A percentile compares a stretch with the other conserved stretches of the same genome.
Evolutionary conservation across 1,140 invertebrate genomes (phyloP).

Genomic region (Mycetomoellerius zeteki): DNA sequence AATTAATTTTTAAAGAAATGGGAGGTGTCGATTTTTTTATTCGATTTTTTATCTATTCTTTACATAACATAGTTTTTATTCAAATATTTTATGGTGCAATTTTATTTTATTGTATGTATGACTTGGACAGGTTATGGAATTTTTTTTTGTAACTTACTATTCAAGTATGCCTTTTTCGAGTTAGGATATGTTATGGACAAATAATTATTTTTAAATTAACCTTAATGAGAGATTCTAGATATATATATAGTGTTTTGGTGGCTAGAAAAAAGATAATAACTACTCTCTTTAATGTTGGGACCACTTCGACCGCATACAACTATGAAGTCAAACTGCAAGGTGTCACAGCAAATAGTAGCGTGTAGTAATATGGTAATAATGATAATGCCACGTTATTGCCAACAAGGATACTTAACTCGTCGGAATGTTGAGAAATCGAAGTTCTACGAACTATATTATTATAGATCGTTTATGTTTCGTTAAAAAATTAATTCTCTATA

Average conservation of each 20-base stretch:
- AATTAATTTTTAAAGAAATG: neutral
- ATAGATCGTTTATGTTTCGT: neutral
- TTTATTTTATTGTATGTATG: neutral
- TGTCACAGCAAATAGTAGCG: conserved; percentile 48
- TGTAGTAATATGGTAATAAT: conserved; percentile 60
- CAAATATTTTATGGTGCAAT: neutral
- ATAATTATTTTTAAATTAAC: conserved; percentile 64
- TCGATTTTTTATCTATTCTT: neutral
- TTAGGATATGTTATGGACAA: neutral
- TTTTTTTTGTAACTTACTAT: neutral
- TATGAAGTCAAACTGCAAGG: conserved; percentile 44
- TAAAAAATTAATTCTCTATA: conserved; percentile 35
- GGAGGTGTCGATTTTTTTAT: neutral
- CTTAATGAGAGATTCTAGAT: conserved; percentile 27
- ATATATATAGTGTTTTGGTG: conserved; percentile 1
- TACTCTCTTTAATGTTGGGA: conserved; percentile 44
- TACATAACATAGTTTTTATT: neutral
- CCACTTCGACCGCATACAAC: conserved; percentile 29
- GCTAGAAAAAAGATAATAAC: conserved; percentile 56
- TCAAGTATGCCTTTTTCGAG: conserved; percentile 7
- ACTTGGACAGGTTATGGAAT: neutral
- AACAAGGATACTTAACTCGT: conserved; percentile 28
- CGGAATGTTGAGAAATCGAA: conserved; percentile 16
- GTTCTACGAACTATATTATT: conserved; percentile 45
- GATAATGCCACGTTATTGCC: conserved; percentile 43